Conservation (phyloP, 2,888 invertebrate species). For the Choristoneura rosaceana region DNA sequence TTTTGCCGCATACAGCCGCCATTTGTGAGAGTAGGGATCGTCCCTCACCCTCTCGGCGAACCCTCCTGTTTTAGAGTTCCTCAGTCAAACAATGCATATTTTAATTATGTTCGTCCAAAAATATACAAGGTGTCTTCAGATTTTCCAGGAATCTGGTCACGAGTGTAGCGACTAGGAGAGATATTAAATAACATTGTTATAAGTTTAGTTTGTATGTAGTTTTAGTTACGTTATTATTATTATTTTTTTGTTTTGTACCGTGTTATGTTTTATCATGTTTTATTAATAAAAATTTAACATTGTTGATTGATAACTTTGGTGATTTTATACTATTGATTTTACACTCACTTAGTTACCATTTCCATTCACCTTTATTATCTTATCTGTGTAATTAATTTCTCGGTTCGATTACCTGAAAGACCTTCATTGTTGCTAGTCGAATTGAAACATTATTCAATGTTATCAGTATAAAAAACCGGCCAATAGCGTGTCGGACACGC, state of each 20-base stretch:
- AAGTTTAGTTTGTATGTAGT: too few species aligned
- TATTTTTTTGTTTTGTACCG: too few species aligned
- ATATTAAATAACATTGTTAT: too few species aligned
- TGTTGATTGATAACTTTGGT: too few species aligned
- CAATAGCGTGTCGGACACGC: too few species aligned
- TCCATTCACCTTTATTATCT: not conserved
- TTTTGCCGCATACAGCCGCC: slow-evolving; percentile 6
- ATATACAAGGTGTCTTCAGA: not conserved
- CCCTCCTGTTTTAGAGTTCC: slow-evolving; percentile 5
- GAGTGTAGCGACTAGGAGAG: too few species aligned
- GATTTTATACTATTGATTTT: too few species aligned
- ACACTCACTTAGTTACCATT: not conserved
- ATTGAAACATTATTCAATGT: too few species aligned
- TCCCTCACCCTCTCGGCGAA: slow-evolving; percentile 11
- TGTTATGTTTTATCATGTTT: too few species aligned
- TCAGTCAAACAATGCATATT: not conserved
- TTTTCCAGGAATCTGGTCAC: not conserved
- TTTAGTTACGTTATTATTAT: too few species aligned
- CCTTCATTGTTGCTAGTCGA: slow-evolving; percentile 2
- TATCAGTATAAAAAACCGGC: too few species aligned
- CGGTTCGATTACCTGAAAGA: not conserved
- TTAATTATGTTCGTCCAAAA: not conserved
- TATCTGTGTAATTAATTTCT: not conserved
- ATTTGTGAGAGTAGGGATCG: not conserved
- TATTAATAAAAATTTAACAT: too few species aligned